Evolutionary conservation across 2,113 vertebrate species (phyloP), one percentile per base, ranked within the genome.

Genomic region (Callopanchax toddi): DNA sequence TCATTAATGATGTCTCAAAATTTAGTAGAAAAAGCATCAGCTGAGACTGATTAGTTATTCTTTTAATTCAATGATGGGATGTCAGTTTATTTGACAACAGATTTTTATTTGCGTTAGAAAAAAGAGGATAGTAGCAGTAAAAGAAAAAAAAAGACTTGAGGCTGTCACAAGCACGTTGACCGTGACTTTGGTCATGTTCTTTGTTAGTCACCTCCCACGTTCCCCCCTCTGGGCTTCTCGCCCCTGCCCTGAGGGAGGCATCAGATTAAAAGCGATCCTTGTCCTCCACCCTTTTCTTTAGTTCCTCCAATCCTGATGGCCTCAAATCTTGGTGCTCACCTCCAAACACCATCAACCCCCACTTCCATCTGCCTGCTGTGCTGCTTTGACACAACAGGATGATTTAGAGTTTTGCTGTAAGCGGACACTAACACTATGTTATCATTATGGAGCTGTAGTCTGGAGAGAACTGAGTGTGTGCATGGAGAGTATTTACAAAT

Each of bases 381-480:
- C 45, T 52, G 34, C 53, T 49, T 32, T 74, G 81, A 78, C 74
- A 79, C 40, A 25, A 20, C 58, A 56, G 36, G 62, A 71, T 84
- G 85, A 89, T 82, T 18, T 37, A 84, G 55, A 42, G 76, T 69
- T 58, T 66, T 50, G 26, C 59, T 46, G 55, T 46, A 59, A 67
- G 67, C 61, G 39, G 46, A 67, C 23, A 18, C 56, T 51, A 32
- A 60, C 59, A 55, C 67, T 69, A 15, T 40, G 54, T 60, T 40
- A 67, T 61, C 57, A 65, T 71, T 39, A 42, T 40, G 18, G 42
- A 60, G 61, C 18, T 65, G 62, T 48, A 53, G 36, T 57, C 66
- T 20, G 39, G 7, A 68, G 10, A 25, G n/a, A 22, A 57, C 12
- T 25, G 22, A 26, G 46, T 42, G 25, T 42, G 56, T 51, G 55